Conservation (phyloP, 2,797 vertebrate genomes). For the Hydrophis major region DNA sequence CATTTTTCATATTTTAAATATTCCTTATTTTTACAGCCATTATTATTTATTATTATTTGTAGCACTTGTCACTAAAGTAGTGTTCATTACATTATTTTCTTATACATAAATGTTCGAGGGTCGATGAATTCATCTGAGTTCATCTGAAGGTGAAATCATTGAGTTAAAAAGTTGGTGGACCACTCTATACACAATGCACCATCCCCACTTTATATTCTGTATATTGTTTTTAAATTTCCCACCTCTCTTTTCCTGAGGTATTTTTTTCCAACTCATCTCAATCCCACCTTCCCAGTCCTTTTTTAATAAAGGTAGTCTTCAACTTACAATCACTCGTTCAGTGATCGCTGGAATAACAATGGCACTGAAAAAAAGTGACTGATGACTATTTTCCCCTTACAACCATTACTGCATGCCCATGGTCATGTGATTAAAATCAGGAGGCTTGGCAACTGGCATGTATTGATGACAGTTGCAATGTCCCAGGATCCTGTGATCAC, state of each 20-base stretch:
- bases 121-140: not conserved
- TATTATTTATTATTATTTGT: not conserved
- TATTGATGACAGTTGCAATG: no score
- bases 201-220: not conserved
- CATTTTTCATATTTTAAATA: not conserved
- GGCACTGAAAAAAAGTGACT: no score
- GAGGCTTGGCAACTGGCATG: no score
- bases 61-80: not conserved
- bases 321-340: not conserved
- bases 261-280: not conserved
- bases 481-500: no score
- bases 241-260: not conserved
- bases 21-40: not conserved
- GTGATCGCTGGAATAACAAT: not conserved
- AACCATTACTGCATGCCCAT: no score
- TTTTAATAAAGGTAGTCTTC: not conserved
- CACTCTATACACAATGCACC: not conserved
- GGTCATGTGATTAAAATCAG: no score
- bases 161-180: not conserved
- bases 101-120: not conserved
- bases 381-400: no score
- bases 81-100: not conserved
- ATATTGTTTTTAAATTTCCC: not conserved
- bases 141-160: not conserved
- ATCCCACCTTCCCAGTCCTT: not conserved